phyloP scores from a whole-genome alignment of 2,113 vertebrate genomes.

The Sander vitreus region DNA sequence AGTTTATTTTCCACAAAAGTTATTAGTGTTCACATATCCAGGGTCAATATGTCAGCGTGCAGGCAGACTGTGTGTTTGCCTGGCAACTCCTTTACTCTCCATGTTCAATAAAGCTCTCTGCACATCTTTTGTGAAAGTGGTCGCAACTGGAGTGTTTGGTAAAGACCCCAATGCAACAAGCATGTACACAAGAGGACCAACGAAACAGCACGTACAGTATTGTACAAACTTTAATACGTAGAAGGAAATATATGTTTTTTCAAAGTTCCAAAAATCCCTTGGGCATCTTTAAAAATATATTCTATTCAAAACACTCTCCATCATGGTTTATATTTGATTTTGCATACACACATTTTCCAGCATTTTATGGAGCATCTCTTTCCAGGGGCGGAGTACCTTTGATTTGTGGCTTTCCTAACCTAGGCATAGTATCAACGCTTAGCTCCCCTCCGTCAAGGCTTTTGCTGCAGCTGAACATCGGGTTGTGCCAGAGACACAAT shows the following conservation, averaged over 20 bases:
- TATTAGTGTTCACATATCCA: slow-evolving; percentile 45
- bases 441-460: slow-evolving; percentile 54
- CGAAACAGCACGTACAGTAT: neutral
- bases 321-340: slow-evolving; percentile 57
- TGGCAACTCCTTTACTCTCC: slow-evolving; percentile 32
- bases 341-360: slow-evolving; percentile 57
- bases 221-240: neutral
- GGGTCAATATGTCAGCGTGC: slow-evolving; percentile 38
- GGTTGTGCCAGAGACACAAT: slow-evolving; percentile 78
- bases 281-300: slow-evolving; percentile 32
- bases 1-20: slow-evolving; percentile 45
- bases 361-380: slow-evolving; percentile 66
- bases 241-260: neutral
- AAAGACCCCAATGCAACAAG: neutral
- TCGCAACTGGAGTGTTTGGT: slow-evolving; percentile 11
- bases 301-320: slow-evolving; percentile 47
- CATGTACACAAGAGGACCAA: neutral
- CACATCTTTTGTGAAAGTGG: slow-evolving; percentile 5
- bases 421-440: slow-evolving; percentile 50
- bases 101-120: slow-evolving; percentile 40
- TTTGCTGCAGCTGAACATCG: slow-evolving; percentile 64
- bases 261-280: slow-evolving; percentile 20
- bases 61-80: slow-evolving; percentile 15
- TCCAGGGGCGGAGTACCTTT: slow-evolving; percentile 64
- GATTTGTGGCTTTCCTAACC: slow-evolving; percentile 71